Conservation (phyloP, 2,797 vertebrate genomes). For the Pseudochirops cupreus region DNA sequence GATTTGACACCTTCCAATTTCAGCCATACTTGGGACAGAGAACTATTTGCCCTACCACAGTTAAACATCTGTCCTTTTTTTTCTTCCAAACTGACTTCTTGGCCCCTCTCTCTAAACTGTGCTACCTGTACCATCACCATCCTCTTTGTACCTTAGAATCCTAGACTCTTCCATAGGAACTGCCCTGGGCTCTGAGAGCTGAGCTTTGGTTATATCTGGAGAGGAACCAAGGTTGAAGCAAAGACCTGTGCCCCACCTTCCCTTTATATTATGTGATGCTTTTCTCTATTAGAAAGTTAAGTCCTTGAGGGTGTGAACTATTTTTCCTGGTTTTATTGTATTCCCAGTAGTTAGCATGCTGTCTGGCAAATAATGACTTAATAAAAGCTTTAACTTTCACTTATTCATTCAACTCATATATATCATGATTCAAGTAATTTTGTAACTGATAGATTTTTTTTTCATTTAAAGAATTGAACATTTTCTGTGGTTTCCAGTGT, state of each 20-base stretch:
- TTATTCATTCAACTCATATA: not conserved
- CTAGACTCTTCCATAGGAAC: not conserved
- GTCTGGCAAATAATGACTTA: not conserved
- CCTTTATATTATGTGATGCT: not conserved
- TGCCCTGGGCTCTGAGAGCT: not conserved
- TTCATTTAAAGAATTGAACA: constrained; percentile 13
- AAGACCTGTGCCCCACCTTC: not conserved
- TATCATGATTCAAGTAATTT: not conserved
- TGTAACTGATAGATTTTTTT: not conserved
- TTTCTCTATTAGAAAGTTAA: not conserved
- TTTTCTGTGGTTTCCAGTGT: not conserved
- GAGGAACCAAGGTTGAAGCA: not conserved
- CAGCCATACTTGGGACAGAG: no score
- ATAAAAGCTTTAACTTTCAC: not conserved
- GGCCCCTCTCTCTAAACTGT: not conserved
- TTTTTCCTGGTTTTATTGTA: not conserved
- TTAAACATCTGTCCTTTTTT: not conserved
- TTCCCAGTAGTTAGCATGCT: not conserved
- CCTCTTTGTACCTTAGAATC: not conserved
- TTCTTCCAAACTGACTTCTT: not conserved
- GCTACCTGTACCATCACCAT: not conserved
- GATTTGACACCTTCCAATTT: no score
- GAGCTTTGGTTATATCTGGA: not conserved
- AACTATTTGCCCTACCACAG: not conserved
- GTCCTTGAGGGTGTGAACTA: not conserved